Percentiles rank a stretch among this genome's conserved stretches.
phyloP scores from a whole-genome alignment of 2,797 vertebrate species.

The Leptatherina wallacei region DNA sequence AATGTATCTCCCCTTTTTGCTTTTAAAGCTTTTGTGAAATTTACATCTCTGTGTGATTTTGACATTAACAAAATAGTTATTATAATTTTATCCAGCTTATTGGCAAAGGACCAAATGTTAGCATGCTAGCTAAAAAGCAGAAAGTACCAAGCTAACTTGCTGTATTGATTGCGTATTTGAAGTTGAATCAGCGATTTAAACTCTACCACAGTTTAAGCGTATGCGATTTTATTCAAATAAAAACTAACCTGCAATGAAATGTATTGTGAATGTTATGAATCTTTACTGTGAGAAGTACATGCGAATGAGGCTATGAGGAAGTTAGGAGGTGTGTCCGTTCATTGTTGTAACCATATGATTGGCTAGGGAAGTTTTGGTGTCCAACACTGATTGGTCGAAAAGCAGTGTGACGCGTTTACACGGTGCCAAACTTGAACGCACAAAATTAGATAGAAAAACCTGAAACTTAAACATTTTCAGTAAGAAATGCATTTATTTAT shows the following conservation, averaged over 20 bases:
- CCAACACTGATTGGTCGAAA: conserved; percentile 75
- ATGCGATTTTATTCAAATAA: neutral
- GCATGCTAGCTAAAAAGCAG: conserved; percentile 44
- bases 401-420: conserved; percentile 33
- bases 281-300: conserved; percentile 11
- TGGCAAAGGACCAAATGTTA: conserved; percentile 45
- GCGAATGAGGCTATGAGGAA: conserved; percentile 63
- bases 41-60: too few relatives aligned
- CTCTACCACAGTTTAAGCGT: fast-evolving
- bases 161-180: neutral
- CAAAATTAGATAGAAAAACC: neutral
- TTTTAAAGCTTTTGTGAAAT: neutral
- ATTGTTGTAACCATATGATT: conserved; percentile 83
- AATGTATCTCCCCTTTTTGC: neutral
- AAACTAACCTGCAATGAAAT: neutral
- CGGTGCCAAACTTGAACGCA: conserved; percentile 55
- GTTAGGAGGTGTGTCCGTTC: conserved; percentile 66
- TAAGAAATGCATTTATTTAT: neutral
- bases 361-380: conserved; percentile 81
- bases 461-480: neutral
- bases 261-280: neutral
- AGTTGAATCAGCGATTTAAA: fast-evolving
- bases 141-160: neutral
- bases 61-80: too few relatives aligned
- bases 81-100: conserved; percentile 6